phyloP scores from a whole-genome alignment of 2,888 invertebrate genomes.

The Eupithecia exiguata region DNA sequence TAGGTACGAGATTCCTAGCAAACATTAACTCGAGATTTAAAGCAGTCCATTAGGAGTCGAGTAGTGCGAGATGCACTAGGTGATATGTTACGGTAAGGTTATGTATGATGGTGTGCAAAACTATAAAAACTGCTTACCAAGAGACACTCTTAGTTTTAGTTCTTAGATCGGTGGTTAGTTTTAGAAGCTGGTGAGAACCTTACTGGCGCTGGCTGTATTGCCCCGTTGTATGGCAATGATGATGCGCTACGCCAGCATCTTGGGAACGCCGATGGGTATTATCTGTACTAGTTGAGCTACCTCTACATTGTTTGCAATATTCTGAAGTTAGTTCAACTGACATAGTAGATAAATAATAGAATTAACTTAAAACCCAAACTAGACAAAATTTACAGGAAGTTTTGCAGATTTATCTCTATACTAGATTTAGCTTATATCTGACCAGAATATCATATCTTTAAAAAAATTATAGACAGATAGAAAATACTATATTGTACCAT shows the following conservation, averaged over 20 bases:
- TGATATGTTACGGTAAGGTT: not conserved
- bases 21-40: not conserved
- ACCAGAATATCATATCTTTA: not conserved
- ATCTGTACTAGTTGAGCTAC: no score
- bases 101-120: not conserved
- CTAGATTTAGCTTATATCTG: not conserved
- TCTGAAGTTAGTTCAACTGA: no score
- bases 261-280: no score
- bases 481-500: no score
- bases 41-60: not conserved
- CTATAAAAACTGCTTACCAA: not conserved
- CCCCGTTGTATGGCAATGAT: no score
- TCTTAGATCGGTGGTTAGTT: not conserved
- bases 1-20: not conserved
- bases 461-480: no score
- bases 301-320: no score
- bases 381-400: not conserved
- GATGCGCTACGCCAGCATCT: no score
- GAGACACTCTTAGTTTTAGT: not conserved
- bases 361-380: not conserved
- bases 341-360: not conserved
- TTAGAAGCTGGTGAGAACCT: no score
- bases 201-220: no score
- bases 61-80: no score
- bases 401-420: not conserved